Percentiles rank a stretch among this genome's conserved stretches.
Conservation (phyloP, 2,888 invertebrate species). For the Zhuqinia jingwanae region DNA sequence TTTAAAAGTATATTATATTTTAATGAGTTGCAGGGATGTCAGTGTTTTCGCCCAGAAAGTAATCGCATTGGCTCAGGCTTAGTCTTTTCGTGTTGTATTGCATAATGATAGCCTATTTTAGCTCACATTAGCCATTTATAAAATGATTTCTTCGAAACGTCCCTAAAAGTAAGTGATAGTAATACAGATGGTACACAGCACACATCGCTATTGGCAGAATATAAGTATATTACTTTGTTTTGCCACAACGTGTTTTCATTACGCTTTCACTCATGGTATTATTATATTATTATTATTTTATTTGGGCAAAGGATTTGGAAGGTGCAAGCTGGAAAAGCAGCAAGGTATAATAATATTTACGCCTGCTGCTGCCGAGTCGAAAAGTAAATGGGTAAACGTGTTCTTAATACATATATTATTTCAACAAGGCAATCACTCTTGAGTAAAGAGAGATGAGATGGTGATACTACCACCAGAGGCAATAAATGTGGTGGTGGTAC, state of each 20-base stretch:
- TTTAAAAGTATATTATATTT: no score
- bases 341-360: slow-evolving; percentile 22
- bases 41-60: no score
- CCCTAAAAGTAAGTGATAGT: slow-evolving; percentile 1
- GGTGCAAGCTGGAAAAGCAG: slow-evolving; percentile 41
- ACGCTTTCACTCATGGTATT: not conserved
- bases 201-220: not conserved
- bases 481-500: slow-evolving; percentile 55
- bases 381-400: slow-evolving; percentile 65
- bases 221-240: not conserved
- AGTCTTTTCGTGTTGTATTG: not conserved
- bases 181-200: not conserved
- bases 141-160: slow-evolving; percentile 17
- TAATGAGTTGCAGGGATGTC: no score
- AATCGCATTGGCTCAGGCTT: no score
- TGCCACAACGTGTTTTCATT: slow-evolving; percentile 15
- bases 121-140: slow-evolving; percentile 21
- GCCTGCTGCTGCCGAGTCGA: slow-evolving; percentile 52
- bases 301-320: slow-evolving; percentile 36
- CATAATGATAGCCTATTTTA: not conserved
- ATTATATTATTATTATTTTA: no score
- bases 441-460: slow-evolving; percentile 64
- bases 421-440: slow-evolving; percentile 65
- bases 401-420: slow-evolving; percentile 61
- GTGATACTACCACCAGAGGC: slow-evolving; percentile 56